A percentile compares a stretch with the other conserved stretches of the same genome.
Conservation (phyloP, 2,888 invertebrate genomes). For the Aphidoletes aphidimyza region DNA sequence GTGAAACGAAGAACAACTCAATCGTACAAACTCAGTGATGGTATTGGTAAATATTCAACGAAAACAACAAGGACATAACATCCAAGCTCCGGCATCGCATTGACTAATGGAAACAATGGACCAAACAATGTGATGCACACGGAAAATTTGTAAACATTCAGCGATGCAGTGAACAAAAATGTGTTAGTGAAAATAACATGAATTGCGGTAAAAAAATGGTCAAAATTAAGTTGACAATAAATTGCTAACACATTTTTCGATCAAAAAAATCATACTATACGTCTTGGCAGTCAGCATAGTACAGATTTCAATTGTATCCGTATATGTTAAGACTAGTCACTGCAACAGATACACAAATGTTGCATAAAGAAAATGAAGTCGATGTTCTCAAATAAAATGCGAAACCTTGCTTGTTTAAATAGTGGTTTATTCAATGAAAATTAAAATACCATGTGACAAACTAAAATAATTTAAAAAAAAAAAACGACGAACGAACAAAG, state of each 20-base stretch:
- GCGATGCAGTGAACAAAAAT: background rate
- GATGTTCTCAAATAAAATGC: background rate
- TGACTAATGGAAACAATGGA: background rate
- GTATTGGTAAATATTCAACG: constrained; percentile 25
- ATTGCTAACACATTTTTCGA: no score
- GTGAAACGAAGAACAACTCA: constrained; percentile 44
- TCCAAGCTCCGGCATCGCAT: constrained; percentile 4
- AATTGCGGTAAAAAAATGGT: no score
- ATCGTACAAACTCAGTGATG: constrained; percentile 15
- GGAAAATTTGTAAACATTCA: background rate
- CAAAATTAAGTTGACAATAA: no score
- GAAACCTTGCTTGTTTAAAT: no score
- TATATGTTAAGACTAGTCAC: background rate
- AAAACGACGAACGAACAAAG: no score
- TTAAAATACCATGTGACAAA: background rate
- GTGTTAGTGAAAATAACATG: background rate
- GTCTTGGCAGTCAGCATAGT: background rate
- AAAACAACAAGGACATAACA: constrained; percentile 15
- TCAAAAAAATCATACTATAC: background rate
- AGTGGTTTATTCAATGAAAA: background rate
- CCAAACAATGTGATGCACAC: constrained; percentile 6
- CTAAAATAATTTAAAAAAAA: background rate
- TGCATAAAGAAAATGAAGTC: background rate
- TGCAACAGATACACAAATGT: background rate
- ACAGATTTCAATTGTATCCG: background rate